Evolutionary conservation across 1,140 invertebrate species (phyloP).

Genomic region (Bilobella aurantiaca): DNA sequence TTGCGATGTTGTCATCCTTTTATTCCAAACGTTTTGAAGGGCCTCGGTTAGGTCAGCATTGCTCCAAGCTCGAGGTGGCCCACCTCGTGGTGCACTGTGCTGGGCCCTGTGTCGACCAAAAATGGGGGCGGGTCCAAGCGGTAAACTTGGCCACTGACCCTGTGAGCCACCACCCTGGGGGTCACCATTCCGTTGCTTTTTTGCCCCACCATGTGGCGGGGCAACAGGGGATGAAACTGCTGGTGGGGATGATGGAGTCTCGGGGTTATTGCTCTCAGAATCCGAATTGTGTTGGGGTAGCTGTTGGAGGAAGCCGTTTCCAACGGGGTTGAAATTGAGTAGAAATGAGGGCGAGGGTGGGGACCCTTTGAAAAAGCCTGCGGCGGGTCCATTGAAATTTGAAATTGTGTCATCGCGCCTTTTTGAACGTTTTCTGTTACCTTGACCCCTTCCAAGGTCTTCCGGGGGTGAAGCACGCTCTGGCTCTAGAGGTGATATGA

Average conservation of each 20-base stretch:
- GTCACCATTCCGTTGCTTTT: not conserved
- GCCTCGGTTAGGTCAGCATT: conserved; percentile 79
- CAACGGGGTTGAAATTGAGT: not conserved
- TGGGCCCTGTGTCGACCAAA: conserved; percentile 48
- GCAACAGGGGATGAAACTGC: conserved; percentile 16
- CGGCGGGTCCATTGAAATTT: not conserved
- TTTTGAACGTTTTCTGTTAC: no score
- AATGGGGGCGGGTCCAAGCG: conserved; percentile 29
- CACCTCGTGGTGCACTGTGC: conserved; percentile 74
- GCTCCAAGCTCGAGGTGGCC: conserved; percentile 77
- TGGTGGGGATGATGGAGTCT: conserved; percentile 14
- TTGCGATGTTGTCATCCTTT: conserved; percentile 87
- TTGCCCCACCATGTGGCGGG: not conserved
- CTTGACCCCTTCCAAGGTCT: no score
- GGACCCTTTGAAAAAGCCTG: conserved; percentile 8
- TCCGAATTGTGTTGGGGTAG: conserved; percentile 6
- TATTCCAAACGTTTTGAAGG: conserved; percentile 81
- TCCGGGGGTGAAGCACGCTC: no score
- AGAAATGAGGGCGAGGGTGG: conserved; percentile 15
- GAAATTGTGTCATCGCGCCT: no score
- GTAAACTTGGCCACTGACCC: conserved; percentile 25
- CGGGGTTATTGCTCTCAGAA: conserved; percentile 18
- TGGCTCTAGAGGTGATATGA: no score
- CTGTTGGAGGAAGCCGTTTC: conserved; percentile 7
- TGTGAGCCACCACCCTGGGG: conserved; percentile 11